Evolutionary conservation across 1,140 invertebrate species (phyloP), one percentile per base, ranked within the genome.

Genomic region (Pachyrhynchus sulphureomaculatus): DNA sequence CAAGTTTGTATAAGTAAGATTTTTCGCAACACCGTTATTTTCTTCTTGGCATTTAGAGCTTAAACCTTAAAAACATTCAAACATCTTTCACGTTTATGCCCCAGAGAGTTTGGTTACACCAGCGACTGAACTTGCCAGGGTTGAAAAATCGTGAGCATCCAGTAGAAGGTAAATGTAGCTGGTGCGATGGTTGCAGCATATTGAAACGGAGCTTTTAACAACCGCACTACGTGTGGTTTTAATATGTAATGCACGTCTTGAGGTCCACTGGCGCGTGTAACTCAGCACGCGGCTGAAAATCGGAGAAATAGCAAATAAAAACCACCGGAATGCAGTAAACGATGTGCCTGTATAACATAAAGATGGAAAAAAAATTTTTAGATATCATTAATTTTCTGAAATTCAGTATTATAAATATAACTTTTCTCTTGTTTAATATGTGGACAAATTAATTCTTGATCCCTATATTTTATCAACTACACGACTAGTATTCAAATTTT

Each of bases 181-280:
- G 51, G 33, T 55, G 12, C 42, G 51, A 68, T 62, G 59, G 21
- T 36, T 39, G 41, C 53, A 61, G 67, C 67, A 69, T 69, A 69
- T 66, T 48, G 65, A 69, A 69, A 59, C 34, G 54, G 55, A 56
- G 62, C 62, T 62, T 65, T 68, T 68, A 66, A 58, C 64, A 52
- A 58, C 57, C 34, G 41, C 41, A 48, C 33, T 52, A 63, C 54
- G 55, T 47, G 42, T 20, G 32, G 49, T 39, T 58, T 68, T 61
- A 47, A 48, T 67, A 69, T 64, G 62, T 44, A 29, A 24, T 21
- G 44, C 68, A 69, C 68, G 68, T 69, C 55, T 51, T 47, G 54
- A 57, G 53, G 63, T 64, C 63, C 66, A 64, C 63, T 54, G 66
- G 45, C 63, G 65, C 54, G 54, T 56, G 20, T 33, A 56, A 56